Evolutionary conservation across 2,888 invertebrate species (phyloP), one percentile per base, ranked within the genome.

Genomic region (Aleiodes alternator): DNA sequence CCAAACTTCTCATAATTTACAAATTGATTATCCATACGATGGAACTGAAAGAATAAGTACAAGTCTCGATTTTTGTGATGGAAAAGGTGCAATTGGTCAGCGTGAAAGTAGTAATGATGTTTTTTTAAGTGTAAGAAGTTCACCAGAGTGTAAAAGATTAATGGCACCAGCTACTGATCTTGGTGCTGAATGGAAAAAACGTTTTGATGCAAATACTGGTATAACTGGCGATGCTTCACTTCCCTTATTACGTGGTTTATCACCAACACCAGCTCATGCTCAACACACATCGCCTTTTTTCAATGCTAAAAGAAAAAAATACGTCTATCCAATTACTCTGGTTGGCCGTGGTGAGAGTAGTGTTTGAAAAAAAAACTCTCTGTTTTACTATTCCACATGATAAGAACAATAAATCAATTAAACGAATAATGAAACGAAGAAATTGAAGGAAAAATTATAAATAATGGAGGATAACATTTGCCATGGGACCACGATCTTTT

Each of bases 241-340:
- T 76, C 92, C 93, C 51, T 88, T 93, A 76, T 86, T 94, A 80
- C 91, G 91, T 75, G 91, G 91, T 29, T 85, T 91, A 68, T 90
- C 88, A 77, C 89, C 89, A 50, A 87, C 88, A 0, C 87, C 86
- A 70, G 79, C 83, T 16, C 83, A 84, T 69, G 81, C 82, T 4
- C 84, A 86, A 69, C 86, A 87, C 76, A 78, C 81, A 73, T 90
- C 91, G 9, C 90, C 92, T 56, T 92, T 93, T 59, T 91, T 91
- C 84, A 92, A 91, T 83, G 92, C 93, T 1, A 91, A 92, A 78
- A 90, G 93, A 78, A 93, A 93, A 84, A 93, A 93, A 83, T 92
- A 92, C 84, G 92, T 93, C 61, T 93, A 93, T 88, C 93, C 93
- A 72, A 90, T 92, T 75, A 90, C 90, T 75, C 83, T 88, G 76